Evolutionary conservation across 2,797 vertebrate species (phyloP).

Genomic region (Tympanoctomys barrerae): DNA sequence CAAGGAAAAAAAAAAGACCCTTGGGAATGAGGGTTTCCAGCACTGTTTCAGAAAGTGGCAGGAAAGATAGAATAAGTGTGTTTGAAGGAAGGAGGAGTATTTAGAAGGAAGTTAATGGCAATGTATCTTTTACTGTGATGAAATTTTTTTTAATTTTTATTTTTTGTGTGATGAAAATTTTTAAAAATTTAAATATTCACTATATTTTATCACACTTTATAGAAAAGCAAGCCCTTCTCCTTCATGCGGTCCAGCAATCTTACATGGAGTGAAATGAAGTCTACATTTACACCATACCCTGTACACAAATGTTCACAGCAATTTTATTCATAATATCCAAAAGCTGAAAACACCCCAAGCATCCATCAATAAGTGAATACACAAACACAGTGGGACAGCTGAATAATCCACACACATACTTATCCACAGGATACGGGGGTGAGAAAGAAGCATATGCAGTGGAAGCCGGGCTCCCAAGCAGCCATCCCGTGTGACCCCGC

Average conservation of each 20-base stretch:
- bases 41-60: neutral
- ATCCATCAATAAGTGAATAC: neutral
- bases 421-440: neutral
- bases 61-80: neutral
- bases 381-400: too few relatives aligned
- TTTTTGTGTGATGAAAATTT: neutral
- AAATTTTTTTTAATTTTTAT: neutral
- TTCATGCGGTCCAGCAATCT: neutral
- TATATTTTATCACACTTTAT: neutral
- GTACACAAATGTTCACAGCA: too few relatives aligned
- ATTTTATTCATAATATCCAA: neutral
- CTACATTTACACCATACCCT: neutral
- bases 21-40: too few relatives aligned
- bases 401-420: accelerated
- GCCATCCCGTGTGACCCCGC: accelerated
- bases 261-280: neutral
- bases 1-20: too few relatives aligned
- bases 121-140: neutral
- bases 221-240: neutral
- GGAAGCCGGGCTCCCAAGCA: neutral
- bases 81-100: neutral
- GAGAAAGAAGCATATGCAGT: accelerated
- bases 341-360: neutral
- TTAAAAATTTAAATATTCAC: neutral
- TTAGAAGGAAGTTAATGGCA: neutral